Base-by-base conservation (phyloP, 2,888 invertebrate species). In the Agonopterix arenella region DNA sequence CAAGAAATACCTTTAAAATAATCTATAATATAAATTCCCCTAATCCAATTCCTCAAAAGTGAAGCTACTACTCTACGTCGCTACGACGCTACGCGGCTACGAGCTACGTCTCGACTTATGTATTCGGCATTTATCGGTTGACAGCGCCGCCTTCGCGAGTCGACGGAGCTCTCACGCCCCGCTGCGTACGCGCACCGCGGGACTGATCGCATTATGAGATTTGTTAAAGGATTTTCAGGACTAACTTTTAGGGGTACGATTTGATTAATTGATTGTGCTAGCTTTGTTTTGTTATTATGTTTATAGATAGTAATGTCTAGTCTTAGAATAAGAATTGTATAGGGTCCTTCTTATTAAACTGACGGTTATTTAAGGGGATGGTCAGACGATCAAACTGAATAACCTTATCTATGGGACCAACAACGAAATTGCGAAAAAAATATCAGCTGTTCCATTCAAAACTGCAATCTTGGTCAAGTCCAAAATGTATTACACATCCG, bases 111-210 rank as follows among this genome's bases (percentile, higher is more conserved):
- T 44, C 41, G 41, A 47, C 47, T 47, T 47, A 47, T 42, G 68
- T 68, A 70, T 72, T 75, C 65, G 70, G 68, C 61, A 76, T 78
- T 78, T 69, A 62, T 68, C 73, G 70, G 69, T 71, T 65, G 73
- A 66, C 60, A 53, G 58, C 55, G 57, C 59, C 54, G 64, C 61
- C 62, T 66, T 63, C 64, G 57, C 70, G 70, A 73, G 66, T 70
- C 68, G 66, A 59, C 64, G 66, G 56, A 57, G 63, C 55, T 57
- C 58, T 69, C 72, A 78, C 70, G 54, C 57, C 66, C 61, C 36
- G 60, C 68, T 64, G 64, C 64, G 59, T 66, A 71, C 71, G 56
- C 73, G 68, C 67, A 62, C 36, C 53, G 52, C 53, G 54, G 44
- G 46, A 52, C 54, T 65, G 43, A 62, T 61, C 58, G 58, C 56